These are phyloP conservation scores for Anthoptus insignis DNA, from an alignment of 2,888 invertebrate genomes.

Conservation along the genomic window DNA sequence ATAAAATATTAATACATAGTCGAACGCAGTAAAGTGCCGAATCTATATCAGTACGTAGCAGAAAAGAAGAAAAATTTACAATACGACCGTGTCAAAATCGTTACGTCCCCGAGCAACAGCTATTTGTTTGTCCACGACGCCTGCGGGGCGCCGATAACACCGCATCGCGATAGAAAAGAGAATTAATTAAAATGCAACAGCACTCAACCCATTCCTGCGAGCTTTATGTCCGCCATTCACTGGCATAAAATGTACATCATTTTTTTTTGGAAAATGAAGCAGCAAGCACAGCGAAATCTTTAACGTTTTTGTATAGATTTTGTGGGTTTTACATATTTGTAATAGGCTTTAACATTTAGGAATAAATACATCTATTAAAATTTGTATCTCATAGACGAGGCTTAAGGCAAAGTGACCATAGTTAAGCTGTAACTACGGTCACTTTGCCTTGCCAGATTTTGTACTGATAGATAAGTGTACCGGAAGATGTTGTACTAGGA, in stretches of 20 bases:
- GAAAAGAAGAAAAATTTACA: conserved; percentile 61
- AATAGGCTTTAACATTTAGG: too few relatives aligned
- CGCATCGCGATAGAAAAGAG: conserved; percentile 84
- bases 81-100: conserved; percentile 74
- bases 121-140: conserved; percentile 81
- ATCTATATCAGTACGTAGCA: conserved; percentile 24
- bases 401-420: too few relatives aligned
- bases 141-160: conserved; percentile 80
- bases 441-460: too few relatives aligned
- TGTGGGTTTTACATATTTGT: too few relatives aligned
- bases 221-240: conserved; percentile 64
- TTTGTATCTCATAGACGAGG: too few relatives aligned
- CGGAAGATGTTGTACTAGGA: too few relatives aligned
- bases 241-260: conserved; percentile 56
- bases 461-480: too few relatives aligned
- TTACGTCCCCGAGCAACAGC: conserved; percentile 69
- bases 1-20: too few relatives aligned
- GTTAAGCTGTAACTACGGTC: too few relatives aligned
- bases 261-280: conserved; percentile 60
- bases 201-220: conserved; percentile 78
- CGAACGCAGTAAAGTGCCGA: neutral
- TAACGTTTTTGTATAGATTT: conserved; percentile 17
- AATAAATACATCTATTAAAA: too few relatives aligned
- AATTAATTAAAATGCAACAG: conserved; percentile 86
- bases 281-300: conserved; percentile 31